Base-by-base conservation (phyloP, 2,797 vertebrate genomes). In the Okamejei kenojei region DNA sequence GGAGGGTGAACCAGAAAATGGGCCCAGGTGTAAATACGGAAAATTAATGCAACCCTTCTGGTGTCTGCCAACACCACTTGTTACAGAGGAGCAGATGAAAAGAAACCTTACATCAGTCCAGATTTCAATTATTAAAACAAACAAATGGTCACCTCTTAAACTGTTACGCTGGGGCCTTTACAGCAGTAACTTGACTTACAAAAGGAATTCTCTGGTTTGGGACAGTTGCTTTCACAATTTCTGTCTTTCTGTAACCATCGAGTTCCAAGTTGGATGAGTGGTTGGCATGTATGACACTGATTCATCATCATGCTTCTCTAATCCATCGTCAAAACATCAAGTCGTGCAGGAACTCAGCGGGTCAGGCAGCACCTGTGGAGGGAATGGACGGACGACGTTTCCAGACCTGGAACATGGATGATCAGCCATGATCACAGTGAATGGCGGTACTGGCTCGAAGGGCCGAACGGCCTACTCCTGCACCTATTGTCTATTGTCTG, bases 61-160 rank as follows among this genome's bases (percentile, higher is more conserved):
- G 13, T 61, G 63, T 54, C 45, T 54, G 45, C 45, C 45, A 54
- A n/a, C 29, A 32, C 82, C 11, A 63, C 29, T 86, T 4, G 11
- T 65, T 86, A 63, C 63, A n/a, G 29, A n/a, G 15, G 32, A 86
- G 58, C 58, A 86, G 32, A 63, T 86, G 29, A 63, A 86, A 65
- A 11, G 58, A 65, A 86, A 86, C 15, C 82, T n/a, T 86, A 74
- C 61, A 65, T 63, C 82, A 63, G 82, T 86, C 82, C 19, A 65
- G 58, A 86, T 86, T 86, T 86, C 26, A 86, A 86, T 65, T 86
- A 63, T 86, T 86, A 86, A 86, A 86, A 86, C 63, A 15, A 63
- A 1, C 58, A 86, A 58, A 65, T 86, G 82, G 82, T 65, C 58
- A 65, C 58, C 58, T 19, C 29, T 29, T 61, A 86, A 63, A 63